Conservation (phyloP, 2,888 invertebrate genomes). For the Andrena minutula region DNA sequence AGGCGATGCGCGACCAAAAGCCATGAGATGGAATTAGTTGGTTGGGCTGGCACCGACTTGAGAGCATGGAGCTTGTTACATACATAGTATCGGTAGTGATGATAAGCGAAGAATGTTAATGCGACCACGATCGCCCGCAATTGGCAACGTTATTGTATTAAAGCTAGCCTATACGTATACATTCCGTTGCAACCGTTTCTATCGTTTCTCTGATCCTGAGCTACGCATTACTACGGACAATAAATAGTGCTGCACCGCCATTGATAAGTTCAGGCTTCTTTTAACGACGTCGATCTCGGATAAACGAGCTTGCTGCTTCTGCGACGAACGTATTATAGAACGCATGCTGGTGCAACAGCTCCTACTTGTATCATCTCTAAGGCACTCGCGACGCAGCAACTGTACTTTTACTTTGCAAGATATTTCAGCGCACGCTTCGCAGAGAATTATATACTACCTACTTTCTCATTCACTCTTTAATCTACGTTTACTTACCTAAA, state of each 20-base stretch:
- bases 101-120: conserved; percentile 45
- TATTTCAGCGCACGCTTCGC: no score
- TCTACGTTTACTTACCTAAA: neutral
- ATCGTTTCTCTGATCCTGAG: no score
- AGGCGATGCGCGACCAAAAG: conserved; percentile 46
- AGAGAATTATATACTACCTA: neutral
- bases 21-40: conserved; percentile 36
- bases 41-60: neutral
- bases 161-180: neutral
- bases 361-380: no score
- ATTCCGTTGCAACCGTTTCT: neutral
- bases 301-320: no score
- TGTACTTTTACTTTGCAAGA: no score
- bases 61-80: conserved; percentile 3
- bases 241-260: no score
- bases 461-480: neutral
- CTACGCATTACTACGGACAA: no score
- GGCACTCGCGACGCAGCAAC: no score
- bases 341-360: no score
- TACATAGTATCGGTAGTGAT: conserved; percentile 1
- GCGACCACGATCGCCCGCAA: neutral
- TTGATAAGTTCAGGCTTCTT: no score
- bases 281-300: no score
- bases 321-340: no score
- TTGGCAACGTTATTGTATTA: conserved; percentile 12